Base-by-base conservation (phyloP, 2,113 vertebrate species). In the Plecotus auritus region DNA sequence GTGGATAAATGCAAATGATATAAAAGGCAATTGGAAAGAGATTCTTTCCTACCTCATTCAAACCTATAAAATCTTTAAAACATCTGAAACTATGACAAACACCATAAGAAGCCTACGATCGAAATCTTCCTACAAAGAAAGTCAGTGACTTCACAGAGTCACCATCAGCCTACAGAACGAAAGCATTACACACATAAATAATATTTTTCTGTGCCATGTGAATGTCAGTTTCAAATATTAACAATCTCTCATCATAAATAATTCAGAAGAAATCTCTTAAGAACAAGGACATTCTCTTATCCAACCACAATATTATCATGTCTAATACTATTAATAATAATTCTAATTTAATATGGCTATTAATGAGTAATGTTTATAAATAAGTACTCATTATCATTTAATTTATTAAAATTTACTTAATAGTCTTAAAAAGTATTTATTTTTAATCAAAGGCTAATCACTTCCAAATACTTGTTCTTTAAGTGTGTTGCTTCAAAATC, bases 21-120 rank as follows among this genome's bases (percentile, higher is more conserved):
- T 17, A 86, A 80, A 83, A 76, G 42, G 14, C 74, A 70, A 59
- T 35, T 20, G 28, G 64, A 78, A 90, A 67, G 45, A 90, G 22
- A 42, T 56, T 90, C 88, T 90, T 72, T 72, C 59, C 45, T 51
- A 90, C 26, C 8, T 45, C 47, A 77, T 30, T 47, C 30, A 85
- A 85, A 70, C 51, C 56, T 92, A 61, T 66, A 66, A 93, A 59
- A 87, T 87, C 66, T 72, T 72, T 93, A 80, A 87, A 80, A 70
- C 9, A 61, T 59, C 32, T 30, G n/a, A 80, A 40, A 40, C 51
- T 70, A 69, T 40, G 13, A 80, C 49, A 23, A 74, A 42, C 28
- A n/a, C 32, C 51, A 18, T 35, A 81, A 42, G 40, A 40, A 69
- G 51, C 54, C 18, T 81, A 51, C 2, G 18, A 22, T 20, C 20